phyloP scores from a whole-genome alignment of 2,797 vertebrate species.

The Alosa sapidissima region DNA sequence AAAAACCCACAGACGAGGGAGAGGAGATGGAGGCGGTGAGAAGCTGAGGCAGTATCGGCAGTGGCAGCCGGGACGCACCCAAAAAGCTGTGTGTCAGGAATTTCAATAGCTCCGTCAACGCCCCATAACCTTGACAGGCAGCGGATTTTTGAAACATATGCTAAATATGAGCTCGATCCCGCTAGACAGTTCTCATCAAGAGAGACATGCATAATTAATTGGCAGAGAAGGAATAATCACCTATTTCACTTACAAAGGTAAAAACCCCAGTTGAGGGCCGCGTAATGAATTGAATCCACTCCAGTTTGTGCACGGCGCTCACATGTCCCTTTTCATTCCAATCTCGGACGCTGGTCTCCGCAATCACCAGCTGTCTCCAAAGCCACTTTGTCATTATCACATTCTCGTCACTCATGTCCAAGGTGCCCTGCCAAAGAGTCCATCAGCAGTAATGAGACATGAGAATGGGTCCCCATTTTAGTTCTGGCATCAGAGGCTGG shows the following conservation, averaged over 20 bases:
- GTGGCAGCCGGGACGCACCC: background rate
- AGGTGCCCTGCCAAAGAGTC: constrained; percentile 40
- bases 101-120: constrained; percentile 28
- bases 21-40: constrained; percentile 1
- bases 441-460: constrained; percentile 59
- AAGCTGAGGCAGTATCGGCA: background rate
- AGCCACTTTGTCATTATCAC: constrained; percentile 38
- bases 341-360: constrained; percentile 31
- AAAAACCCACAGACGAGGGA: background rate
- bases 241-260: constrained; percentile 25
- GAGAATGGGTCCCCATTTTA: constrained; percentile 41
- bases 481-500: constrained; percentile 1
- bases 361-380: constrained; percentile 33
- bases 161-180: constrained; percentile 3
- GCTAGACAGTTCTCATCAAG: constrained; percentile 10
- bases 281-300: constrained; percentile 19
- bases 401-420: constrained; percentile 35
- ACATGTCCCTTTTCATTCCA: constrained; percentile 37
- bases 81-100: constrained; percentile 15
- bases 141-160: constrained; percentile 35
- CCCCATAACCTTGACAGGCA: constrained; percentile 26
- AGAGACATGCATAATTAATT: constrained; percentile 36
- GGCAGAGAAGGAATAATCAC: constrained; percentile 26
- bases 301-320: constrained; percentile 7
- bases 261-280: constrained; percentile 12